Evolutionary conservation across 2,113 vertebrate genomes (phyloP), one percentile per base, ranked within the genome.

Genomic region (Alligator sinensis): DNA sequence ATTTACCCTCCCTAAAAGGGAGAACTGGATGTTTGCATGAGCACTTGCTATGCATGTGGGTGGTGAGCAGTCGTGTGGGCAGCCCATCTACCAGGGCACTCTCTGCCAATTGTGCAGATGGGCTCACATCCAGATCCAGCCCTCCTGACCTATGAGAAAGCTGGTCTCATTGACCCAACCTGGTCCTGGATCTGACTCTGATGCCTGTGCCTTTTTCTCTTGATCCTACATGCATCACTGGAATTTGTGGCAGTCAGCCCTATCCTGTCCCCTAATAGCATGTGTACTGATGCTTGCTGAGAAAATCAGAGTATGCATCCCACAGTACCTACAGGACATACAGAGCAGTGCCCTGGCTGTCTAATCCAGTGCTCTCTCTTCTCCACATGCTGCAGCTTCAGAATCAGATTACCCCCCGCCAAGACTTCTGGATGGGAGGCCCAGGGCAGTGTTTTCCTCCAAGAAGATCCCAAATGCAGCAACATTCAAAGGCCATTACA

Each of bases 401-500:
- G 82, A 93, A 27, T 89, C 82, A 0, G 92, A 97, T 15, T 72
- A 75, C 0, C 58, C 62, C 0, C 78, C 93, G 0, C 7, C 78
- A 0, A 72, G 28, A 28, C 80, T 95, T 81, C 74, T 64, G 62
- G 72, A 92, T 28, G 88, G 80, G 81, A 88, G 82, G 79, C 70
- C 38, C 25, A 87, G 6, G 15, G 58, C 72, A 2, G 4, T n/a
- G 28, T 75, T 58, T 0, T 47, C 61, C n/a, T 58, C 47, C 1
- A 30, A 1, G 47, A 66, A 79, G 3, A 76, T 19, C 28, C 22
- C 57, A 1, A 91, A 87, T 2, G 17, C 38, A 3, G 68, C 88
- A 91, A 82, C 76, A 4, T 84, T 93, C 76, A 94, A 34, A 87
- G 98, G 97, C 66, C 97, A 96, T 6, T 91, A 96, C 74, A 91